These are phyloP conservation scores for Ctenosaura bakeri DNA, from an alignment of 2,797 vertebrate genomes.

Conservation along the genomic window DNA sequence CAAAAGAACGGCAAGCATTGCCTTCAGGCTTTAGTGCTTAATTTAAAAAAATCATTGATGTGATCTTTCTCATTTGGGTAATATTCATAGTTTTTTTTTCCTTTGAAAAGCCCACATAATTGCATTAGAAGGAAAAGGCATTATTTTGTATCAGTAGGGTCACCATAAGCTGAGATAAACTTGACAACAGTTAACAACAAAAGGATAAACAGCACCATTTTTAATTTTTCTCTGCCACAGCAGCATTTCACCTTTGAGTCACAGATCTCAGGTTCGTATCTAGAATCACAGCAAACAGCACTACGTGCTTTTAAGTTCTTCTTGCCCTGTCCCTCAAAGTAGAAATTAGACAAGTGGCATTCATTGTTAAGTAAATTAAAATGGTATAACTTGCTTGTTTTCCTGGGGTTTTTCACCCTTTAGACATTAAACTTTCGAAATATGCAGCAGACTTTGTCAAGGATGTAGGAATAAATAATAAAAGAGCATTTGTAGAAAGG, in stretches of 20 bases:
- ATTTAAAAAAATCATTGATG: conserved; percentile 5
- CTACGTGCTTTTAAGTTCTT: not conserved
- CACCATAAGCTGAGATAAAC: no score
- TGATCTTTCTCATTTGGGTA: conserved; percentile 1
- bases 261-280: conserved; percentile 9
- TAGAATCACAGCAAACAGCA: not conserved
- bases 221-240: not conserved
- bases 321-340: not conserved
- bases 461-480: not conserved
- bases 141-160: not conserved
- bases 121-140: not conserved
- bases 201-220: not conserved
- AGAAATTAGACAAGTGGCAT: not conserved
- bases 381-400: not conserved
- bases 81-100: not conserved
- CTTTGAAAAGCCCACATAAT: conserved; percentile 1
- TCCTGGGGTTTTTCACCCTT: not conserved
- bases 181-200: no score
- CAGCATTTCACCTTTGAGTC: not conserved
- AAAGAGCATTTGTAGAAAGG: not conserved
- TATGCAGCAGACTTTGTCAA: not conserved
- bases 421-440: not conserved
- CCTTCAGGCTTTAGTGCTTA: not conserved
- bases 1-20: not conserved
- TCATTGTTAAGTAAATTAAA: not conserved